phyloP scores from a whole-genome alignment of 2,113 vertebrate genomes.

The Fulica atra region DNA sequence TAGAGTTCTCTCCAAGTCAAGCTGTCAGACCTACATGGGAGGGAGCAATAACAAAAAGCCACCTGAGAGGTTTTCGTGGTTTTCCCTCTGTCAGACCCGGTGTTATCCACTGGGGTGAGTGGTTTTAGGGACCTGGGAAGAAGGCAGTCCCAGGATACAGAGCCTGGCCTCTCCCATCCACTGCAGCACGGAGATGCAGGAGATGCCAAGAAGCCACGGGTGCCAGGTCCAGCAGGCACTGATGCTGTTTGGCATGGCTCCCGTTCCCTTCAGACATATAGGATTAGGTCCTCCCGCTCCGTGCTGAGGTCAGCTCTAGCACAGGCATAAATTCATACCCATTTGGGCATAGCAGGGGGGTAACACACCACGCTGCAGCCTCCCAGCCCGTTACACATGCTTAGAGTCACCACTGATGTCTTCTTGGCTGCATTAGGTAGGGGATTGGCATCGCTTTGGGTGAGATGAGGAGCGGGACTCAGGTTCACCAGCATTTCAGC shows the following conservation, averaged over 20 bases:
- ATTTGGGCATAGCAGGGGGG: not conserved
- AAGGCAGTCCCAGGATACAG: not conserved
- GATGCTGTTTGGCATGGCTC: not conserved
- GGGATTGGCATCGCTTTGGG: rapidly evolving
- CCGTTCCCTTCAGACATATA: not conserved
- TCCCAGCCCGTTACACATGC: rapidly evolving
- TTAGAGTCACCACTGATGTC: rapidly evolving
- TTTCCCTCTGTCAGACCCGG: not conserved
- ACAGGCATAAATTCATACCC: not conserved
- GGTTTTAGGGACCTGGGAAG: not conserved
- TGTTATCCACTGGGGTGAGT: rapidly evolving
- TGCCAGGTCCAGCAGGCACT: not conserved
- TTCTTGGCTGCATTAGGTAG: rapidly evolving
- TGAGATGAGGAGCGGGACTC: not conserved
- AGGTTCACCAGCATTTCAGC: not conserved
- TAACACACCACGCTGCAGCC: rapidly evolving
- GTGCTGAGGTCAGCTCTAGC: not conserved
- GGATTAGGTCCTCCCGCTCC: not conserved
- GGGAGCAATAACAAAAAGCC: not conserved
- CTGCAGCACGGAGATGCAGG: rapidly evolving
- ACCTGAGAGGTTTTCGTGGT: not conserved
- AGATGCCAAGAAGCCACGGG: not conserved
- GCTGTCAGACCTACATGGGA: not conserved
- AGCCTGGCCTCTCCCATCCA: not conserved
- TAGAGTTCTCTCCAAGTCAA: rapidly evolving